Evolutionary conservation across 2,888 invertebrate species (phyloP), one percentile per base, ranked within the genome.

Genomic region (Athalia cordata): DNA sequence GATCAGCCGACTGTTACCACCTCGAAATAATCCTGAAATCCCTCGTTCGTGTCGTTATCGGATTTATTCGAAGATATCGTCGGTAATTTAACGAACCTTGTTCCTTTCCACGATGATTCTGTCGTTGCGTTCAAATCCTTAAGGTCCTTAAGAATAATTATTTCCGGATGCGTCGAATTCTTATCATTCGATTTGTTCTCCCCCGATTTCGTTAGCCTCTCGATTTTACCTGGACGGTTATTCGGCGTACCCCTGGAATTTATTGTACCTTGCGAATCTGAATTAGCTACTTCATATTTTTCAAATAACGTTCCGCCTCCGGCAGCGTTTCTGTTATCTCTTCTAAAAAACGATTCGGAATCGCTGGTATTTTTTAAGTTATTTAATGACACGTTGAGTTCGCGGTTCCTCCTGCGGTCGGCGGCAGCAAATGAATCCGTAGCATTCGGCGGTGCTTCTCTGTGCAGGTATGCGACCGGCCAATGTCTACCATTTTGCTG

Each of bases 381-480:
- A 49, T 66, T 66, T 13, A n/a, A 11, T 55, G 61, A 29, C 6
- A 11, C 15, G 59, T 64, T 64, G 49, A 78, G 50, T n/a, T 78
- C 55, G 4, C 75, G 65, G 55, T 65, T 57, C 50, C 65, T 55
- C 5, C 78, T 50, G 8, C 81, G 80, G 49, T 83, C 81, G 0
- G 84, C 82, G 0, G 82, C 79, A 3, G 82, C 81, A 43, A 84
- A 79, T 4, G 83, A 83, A 62, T 85, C 91, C 4, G 94, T 94
- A 82, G 93, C 92, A 86, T 96, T 95, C 0, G 96, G 96, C 4
- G 97, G 96, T 55, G 94, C 93, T 79, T 94, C 94, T 87, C 94
- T 94, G 86, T 97, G 96, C 0, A 96, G 91, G 87, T 96, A 97
- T 0, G 95, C 95, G 15, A 96, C 94, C 0, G 96, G 96, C 96